A percentile compares a stretch with the other conserved stretches of the same genome.
These are phyloP conservation scores for Eidolon dupreanum DNA, from an alignment of 2,797 vertebrate species.

Conservation along the genomic window DNA sequence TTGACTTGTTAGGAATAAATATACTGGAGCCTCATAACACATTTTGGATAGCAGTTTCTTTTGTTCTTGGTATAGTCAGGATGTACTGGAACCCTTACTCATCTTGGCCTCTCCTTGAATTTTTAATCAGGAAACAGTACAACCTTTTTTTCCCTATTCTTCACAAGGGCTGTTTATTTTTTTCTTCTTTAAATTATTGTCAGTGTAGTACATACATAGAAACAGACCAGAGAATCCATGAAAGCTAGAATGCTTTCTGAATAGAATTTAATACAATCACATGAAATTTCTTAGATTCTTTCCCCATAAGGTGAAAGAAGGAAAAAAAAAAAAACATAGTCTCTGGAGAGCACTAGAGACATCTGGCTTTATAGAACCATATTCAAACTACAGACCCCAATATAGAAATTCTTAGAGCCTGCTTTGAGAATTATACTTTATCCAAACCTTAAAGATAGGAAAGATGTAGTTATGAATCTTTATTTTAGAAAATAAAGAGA, in stretches of 20 bases:
- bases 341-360: not conserved
- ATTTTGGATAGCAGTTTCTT: slow-evolving; percentile 11
- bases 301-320: not conserved
- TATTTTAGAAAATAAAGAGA: not conserved
- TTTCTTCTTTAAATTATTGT: not conserved
- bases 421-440: not conserved
- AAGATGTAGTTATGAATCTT: not conserved
- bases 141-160: not conserved
- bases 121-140: not conserved
- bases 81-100: not conserved
- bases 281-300: not conserved
- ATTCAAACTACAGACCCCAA: not conserved
- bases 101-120: not conserved
- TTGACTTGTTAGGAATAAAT: slow-evolving; percentile 28
- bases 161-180: not conserved
- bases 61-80: not conserved
- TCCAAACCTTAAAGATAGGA: not conserved
- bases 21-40: not conserved
- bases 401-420: not conserved
- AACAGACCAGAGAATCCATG: not conserved
- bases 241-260: not conserved
- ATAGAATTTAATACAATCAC: not conserved
- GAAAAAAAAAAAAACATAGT: not conserved
- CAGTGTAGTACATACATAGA: not conserved
- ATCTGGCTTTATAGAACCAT: not conserved